These are phyloP conservation scores for Epistrophella euchroma DNA, from an alignment of 2,888 invertebrate species.

Conservation along the genomic window DNA sequence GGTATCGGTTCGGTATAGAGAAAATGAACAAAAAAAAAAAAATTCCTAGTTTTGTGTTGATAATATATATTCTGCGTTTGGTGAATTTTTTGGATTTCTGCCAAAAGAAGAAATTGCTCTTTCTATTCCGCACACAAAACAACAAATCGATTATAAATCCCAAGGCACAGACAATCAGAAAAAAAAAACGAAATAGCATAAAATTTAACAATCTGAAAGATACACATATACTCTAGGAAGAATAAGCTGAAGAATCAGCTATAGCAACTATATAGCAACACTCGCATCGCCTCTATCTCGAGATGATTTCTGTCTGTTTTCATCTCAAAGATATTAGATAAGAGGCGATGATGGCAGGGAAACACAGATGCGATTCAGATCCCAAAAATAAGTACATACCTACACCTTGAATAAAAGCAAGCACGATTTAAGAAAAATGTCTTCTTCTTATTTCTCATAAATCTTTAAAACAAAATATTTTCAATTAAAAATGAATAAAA, in stretches of 20 bases:
- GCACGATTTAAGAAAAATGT: background rate
- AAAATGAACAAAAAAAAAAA: background rate
- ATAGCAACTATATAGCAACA: background rate
- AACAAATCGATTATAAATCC: slow-evolving; percentile 74
- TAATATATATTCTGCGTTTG: slow-evolving; percentile 6
- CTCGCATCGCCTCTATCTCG: slow-evolving; percentile 51
- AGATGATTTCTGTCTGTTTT: slow-evolving; percentile 47
- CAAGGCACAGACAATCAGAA: slow-evolving; percentile 5
- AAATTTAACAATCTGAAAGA: slow-evolving; percentile 69
- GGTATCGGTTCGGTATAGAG: background rate
- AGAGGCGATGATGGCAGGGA: background rate
- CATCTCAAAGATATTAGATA: slow-evolving; percentile 6
- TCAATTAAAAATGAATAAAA: background rate
- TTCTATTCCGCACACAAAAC: slow-evolving; percentile 30
- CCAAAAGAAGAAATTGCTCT: slow-evolving; percentile 52
- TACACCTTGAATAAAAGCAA: slow-evolving; percentile 54
- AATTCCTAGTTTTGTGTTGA: slow-evolving; percentile 13
- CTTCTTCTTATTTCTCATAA: background rate
- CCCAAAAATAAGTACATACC: slow-evolving; percentile 66
- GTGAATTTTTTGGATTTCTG: slow-evolving; percentile 45
- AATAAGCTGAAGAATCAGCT: slow-evolving; percentile 1
- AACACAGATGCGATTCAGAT: slow-evolving; percentile 26
- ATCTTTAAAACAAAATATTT: slow-evolving; percentile 19
- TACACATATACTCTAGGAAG: slow-evolving; percentile 38
- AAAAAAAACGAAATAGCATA: slow-evolving; percentile 31